Evolutionary conservation across 2,888 invertebrate genomes (phyloP), one percentile per base, ranked within the genome.

Genomic region (Conus canariensis): DNA sequence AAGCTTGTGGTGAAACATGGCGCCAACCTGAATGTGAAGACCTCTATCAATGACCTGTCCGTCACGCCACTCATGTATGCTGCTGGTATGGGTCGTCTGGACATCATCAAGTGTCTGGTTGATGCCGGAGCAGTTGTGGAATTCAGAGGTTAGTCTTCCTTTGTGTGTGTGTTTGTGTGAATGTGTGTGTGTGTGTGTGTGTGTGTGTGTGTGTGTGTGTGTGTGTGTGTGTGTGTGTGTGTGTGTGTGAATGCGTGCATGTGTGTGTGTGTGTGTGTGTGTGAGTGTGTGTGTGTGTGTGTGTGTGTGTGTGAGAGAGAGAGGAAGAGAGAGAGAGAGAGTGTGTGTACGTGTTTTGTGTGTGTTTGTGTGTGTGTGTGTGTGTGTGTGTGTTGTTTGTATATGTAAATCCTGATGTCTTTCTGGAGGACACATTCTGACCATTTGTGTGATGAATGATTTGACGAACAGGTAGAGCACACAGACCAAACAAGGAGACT

Each of bases 51-150:
- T 25, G 93, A 93, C 82, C 95, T 95, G 91, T 96, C 95, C 90
- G 82, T 95, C 80, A 96, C 96, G 5, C 95, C 97, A 0, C 92
- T 97, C 58, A 96, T 97, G 96, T 90, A 96, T 10, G 96, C 96
- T 7, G 93, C 95, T 60, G 94, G 93, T 85, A 88, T 91, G 58
- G 96, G 96, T 0, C 94, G 96, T 91, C 93, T 96, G 74, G 94
- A 94, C 56, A 92, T 96, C 22, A 95, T 96, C 19, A 94, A 95
- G 89, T 92, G 94, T 58, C 93, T 97, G 25, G 94, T 96, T 85
- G 95, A 96, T 4, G 91, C 95, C 60, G 96, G 95, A 19, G 96
- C 96, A 7, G 95, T 94, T 90, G 93, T 96, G 25, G 96, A 96
- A 92, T 93, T 94, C 70, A 94, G 92, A 94, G 95, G 96, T 95